Conservation (phyloP, 2,113 vertebrate genomes). For the Clinocottus analis region DNA sequence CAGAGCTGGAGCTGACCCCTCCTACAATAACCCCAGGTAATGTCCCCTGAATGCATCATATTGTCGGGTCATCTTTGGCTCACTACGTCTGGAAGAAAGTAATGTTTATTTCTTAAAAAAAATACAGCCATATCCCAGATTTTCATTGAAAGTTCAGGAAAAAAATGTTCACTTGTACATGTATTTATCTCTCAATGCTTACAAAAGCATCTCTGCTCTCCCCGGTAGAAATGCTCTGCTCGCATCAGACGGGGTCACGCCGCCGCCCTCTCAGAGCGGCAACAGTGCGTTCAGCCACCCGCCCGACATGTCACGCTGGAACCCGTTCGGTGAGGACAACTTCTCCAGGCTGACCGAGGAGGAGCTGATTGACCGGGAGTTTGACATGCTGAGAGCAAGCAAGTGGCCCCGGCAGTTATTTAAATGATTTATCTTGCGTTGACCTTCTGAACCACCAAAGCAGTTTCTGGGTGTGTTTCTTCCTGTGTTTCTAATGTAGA, state of each 20-base stretch:
- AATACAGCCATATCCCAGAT: too few species aligned
- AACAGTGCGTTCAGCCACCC: conserved; percentile 83
- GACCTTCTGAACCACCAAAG: background rate
- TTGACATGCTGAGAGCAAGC: conserved; percentile 98
- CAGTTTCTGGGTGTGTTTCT: too few species aligned
- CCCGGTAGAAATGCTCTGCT: conserved; percentile 80
- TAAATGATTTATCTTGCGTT: too few species aligned
- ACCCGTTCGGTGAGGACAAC: conserved; percentile 98
- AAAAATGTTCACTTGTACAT: too few species aligned
- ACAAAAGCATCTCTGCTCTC: background rate
- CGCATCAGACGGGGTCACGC: conserved; percentile 79
- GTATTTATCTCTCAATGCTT: too few species aligned
- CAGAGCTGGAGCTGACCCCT: conserved; percentile 72
- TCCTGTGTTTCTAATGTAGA: too few species aligned
- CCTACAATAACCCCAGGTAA: conserved; percentile 82
- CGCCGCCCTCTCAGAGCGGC: conserved; percentile 84
- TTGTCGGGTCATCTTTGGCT: background rate
- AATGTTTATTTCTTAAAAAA: too few species aligned
- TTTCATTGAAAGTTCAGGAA: too few species aligned
- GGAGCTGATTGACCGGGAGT: conserved; percentile 96
- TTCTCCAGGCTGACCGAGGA: conserved; percentile 97
- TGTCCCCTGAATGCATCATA: background rate
- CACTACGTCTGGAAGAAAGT: background rate
- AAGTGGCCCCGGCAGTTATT: conserved; percentile 81
- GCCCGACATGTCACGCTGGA: conserved; percentile 99